Evolutionary conservation across 1,140 invertebrate genomes (phyloP), one percentile per base, ranked within the genome.

Genomic region (Pseudomyrmex cubaensis): DNA sequence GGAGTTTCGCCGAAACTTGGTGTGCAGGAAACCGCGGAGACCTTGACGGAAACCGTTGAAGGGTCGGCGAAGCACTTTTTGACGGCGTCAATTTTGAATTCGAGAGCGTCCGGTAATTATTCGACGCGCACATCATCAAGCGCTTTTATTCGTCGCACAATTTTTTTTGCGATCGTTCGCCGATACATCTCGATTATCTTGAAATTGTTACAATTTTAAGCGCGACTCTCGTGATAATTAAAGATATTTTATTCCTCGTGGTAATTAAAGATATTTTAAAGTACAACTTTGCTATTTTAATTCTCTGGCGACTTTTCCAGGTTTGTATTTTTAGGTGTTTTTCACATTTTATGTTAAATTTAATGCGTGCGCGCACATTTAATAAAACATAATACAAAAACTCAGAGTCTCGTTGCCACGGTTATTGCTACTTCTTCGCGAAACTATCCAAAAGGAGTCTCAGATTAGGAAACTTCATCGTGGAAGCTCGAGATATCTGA

Each of bases 11-110:
- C 84, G 82, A 77, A 59, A 74, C 72, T 63, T 70, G 35, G 70
- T 74, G 59, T 48, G 61, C 76, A 70, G 66, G 54, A 72, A 80
- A 72, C 76, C 76, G 64, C 76, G 76, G 64, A 59, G 76, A 78
- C 84, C 82, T 88, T 86, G 77, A 54, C 82, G 76, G 54, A 70
- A 74, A 80, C 54, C 66, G 54, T 80, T 72, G 44, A 80, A 80
- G 56, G 46, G 20, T 9, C 66, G 54, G 12, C n/a, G 54, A 12
- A 48, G 22, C 54, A 72, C 66, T 80, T 80, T 61, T 72, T 56
- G 75, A 77, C 62, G 22, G 44, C 76, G 64, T 78, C 76, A 35
- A 35, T 52, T 52, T 13, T 52, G 10, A 72, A 80, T 72, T 72
- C 56, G 76, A 66, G 76, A 80, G 66, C 50, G 20, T 72, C 76